Evolutionary conservation across 2,888 invertebrate species (phyloP), one percentile per base, ranked within the genome.

Genomic region (Trichogramma evanescens): DNA sequence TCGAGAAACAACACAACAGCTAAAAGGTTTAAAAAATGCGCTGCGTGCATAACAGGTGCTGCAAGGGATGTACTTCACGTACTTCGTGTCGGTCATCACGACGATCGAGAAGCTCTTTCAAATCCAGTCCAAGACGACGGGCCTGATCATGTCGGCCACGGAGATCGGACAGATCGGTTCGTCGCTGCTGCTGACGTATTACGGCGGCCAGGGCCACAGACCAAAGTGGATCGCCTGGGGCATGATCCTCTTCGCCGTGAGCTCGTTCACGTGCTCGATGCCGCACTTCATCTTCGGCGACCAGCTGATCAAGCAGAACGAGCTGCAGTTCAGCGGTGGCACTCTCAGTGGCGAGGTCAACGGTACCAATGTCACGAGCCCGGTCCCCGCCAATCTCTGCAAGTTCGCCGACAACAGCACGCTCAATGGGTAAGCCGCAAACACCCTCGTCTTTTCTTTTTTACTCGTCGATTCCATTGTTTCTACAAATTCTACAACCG

Each of bases 161-260:
- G 94, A 95, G 80, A 90, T 95, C 74, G 95, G 95, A 0, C 94
- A 94, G 80, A 94, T 95, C 70, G 89, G 92, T 66, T 93, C 93
- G 50, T 91, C 93, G 58, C 80, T 95, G 70, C 81, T 94, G 71
- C 80, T 95, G 69, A 93, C 93, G 43, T 95, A 95, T 75, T 88
- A 91, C 75, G 94, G 93, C 8, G 94, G 94, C 6, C 89, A 93
- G 67, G 94, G 94, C 6, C 94, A 95, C 80, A 83, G 94, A 69
- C 95, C 95, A 55, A 87, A 92, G 66, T 94, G 94, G 94, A 95
- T 95, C 70, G 93, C 91, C 56, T 90, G 91, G 81, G 93, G 94
- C 43, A 93, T 93, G 91, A 84, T 93, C 51, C 83, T 95, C 66
- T 89, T 94, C 75, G 91, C 93, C 6, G 83, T 90, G 48, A 91